Conservation (phyloP, 2,113 vertebrate species). For the Sinocyclocheilus maitianheensis region DNA sequence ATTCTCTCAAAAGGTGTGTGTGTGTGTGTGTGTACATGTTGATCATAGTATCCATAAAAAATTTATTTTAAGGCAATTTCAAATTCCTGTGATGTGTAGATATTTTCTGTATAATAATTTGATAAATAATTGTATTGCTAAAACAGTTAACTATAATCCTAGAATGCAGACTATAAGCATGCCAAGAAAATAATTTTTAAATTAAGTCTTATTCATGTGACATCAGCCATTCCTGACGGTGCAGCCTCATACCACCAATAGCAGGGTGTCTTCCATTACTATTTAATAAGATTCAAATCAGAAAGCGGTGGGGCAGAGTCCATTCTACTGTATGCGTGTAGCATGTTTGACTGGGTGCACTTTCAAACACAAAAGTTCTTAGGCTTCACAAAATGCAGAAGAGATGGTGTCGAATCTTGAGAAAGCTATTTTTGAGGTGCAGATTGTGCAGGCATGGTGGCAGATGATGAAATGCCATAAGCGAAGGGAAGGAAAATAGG, state of each 20-base stretch:
- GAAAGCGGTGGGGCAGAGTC: too few species aligned
- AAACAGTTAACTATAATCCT: too few species aligned
- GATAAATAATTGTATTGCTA: too few species aligned
- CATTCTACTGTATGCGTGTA: neutral
- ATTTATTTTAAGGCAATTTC: too few species aligned
- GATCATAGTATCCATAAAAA: too few species aligned
- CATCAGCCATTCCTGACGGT: neutral
- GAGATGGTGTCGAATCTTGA: slow-evolving; percentile 8
- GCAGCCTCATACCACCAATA: neutral
- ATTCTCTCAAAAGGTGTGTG: too few species aligned
- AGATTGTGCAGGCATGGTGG: slow-evolving; percentile 43
- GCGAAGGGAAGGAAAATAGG: slow-evolving; percentile 66
- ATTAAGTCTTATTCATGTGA: neutral
- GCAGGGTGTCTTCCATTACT: neutral
- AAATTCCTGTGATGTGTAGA: too few species aligned
- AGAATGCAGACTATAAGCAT: neutral
- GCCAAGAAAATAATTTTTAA: neutral
- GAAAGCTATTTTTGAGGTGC: slow-evolving; percentile 54
- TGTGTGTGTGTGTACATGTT: too few species aligned
- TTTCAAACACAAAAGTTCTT: slow-evolving; percentile 2
- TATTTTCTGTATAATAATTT: too few species aligned
- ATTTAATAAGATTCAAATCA: slow-evolving; percentile 12
- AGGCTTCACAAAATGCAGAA: neutral
- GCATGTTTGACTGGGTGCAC: neutral
- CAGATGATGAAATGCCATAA: slow-evolving; percentile 65